Evolutionary conservation across 2,888 invertebrate species (phyloP), one percentile per base, ranked within the genome.

Genomic region (Strigamia maritima): DNA sequence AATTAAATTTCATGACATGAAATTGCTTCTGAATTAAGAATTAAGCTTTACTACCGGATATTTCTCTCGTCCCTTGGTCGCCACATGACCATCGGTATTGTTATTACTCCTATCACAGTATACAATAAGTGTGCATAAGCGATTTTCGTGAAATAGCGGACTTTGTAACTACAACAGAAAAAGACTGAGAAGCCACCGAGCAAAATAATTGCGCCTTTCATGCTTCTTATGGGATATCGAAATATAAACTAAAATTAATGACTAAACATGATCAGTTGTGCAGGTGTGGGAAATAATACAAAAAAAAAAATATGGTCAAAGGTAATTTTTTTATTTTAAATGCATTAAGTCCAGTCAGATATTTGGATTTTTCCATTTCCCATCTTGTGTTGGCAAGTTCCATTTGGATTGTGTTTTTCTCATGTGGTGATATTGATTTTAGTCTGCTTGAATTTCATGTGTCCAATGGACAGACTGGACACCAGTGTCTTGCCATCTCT

Each of bases 401-500:
- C 60, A 60, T 60, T 60, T 60, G 60, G 60, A 60, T 60, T 60
- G 60, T 60, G 60, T 60, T 60, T 60, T 60, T 60, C 60, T 60
- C 60, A 12, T 12, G 22, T 60, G 24, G 60, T 19, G 19, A 60
- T 60, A 60, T 60, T 60, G 60, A 60, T 60, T 60, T 60, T 60
- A 19, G 22, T 60, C 60, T 60, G 60, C 60, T 60, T 60, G 60
- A 60, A 60, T 60, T 60, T 60, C 60, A 60, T 60, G 60, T 60
- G 60, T 60, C 60, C 60, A 60, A 22, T 60, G 22, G 22, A 6
- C 24, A 60, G 22, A 60, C 60, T 60, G 60, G 60, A 60, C 60
- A 60, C 60, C 24, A 60, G 60, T 60, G 60, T 60, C 60, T 60
- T 60, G 60, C 22, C 60, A 60, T 60, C 60, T 60, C 12, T 60